These are phyloP conservation scores for Martes martes DNA, from an alignment of 2,113 vertebrate genomes.

Conservation along the genomic window DNA sequence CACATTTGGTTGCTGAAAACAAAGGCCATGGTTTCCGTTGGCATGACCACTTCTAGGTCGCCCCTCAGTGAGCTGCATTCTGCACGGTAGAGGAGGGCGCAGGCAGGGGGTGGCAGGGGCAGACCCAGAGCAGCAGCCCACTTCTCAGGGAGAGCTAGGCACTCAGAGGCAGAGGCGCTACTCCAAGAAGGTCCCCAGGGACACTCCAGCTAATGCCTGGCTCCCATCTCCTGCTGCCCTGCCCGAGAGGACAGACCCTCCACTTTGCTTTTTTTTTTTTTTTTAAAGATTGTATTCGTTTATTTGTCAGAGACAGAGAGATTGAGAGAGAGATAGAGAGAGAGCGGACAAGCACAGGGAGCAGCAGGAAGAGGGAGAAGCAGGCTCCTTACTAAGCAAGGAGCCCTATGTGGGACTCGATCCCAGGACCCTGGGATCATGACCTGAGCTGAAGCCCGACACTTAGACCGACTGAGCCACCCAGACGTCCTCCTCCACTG, in stretches of 20 bases:
- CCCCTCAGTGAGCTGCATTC: too few relatives aligned
- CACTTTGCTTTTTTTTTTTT: background rate
- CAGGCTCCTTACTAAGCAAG: too few relatives aligned
- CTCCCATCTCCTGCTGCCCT: too few relatives aligned
- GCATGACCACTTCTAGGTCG: background rate
- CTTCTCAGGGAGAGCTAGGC: background rate
- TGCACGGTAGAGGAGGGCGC: background rate
- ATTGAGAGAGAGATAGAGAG: too few relatives aligned
- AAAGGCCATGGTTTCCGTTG: background rate
- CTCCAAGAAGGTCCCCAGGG: background rate
- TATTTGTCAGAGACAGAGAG: too few relatives aligned
- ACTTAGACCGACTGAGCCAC: too few relatives aligned
- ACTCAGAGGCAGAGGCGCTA: background rate
- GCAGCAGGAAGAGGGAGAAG: too few relatives aligned
- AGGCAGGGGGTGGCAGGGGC: accelerated
- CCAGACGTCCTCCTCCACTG: background rate
- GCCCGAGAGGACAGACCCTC: background rate
- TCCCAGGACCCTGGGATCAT: too few relatives aligned
- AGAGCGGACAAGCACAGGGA: too few relatives aligned
- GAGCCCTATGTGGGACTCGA: too few relatives aligned
- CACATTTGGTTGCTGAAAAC: background rate
- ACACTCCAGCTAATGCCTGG: background rate
- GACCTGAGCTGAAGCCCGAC: too few relatives aligned
- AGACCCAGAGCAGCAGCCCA: background rate
- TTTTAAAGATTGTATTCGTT: too few relatives aligned